Evolutionary conservation across 2,113 vertebrate genomes (phyloP).

Genomic region (Myiopsitta monachus): DNA sequence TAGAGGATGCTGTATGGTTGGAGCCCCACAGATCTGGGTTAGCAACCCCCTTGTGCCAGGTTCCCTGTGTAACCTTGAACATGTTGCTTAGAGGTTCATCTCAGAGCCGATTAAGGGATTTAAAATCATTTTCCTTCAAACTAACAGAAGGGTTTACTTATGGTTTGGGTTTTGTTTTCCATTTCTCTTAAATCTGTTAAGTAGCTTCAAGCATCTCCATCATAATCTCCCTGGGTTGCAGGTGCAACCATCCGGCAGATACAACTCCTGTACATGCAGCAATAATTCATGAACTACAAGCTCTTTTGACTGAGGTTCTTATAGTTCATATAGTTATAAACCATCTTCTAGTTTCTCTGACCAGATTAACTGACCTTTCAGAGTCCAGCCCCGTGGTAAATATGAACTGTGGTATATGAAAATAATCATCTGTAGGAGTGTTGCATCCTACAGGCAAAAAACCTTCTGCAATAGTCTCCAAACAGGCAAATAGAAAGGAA

Average conservation of each 20-base stretch:
- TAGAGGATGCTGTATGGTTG: not conserved
- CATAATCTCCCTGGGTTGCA: not conserved
- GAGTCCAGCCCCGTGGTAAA: not conserved
- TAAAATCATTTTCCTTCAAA: constrained; percentile 42
- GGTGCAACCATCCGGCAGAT: not conserved
- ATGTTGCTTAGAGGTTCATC: constrained; percentile 15
- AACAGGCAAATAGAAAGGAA: not conserved
- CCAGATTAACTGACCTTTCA: not conserved
- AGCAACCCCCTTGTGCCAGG: not conserved
- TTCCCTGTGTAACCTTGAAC: not conserved
- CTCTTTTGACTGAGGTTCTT: not conserved
- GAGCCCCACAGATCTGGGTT: not conserved
- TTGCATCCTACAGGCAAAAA: not conserved
- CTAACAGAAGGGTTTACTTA: constrained; percentile 22
- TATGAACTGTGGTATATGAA: not conserved
- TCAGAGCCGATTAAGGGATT: constrained; percentile 57
- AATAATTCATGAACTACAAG: not conserved
- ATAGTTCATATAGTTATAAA: not conserved
- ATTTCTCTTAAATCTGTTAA: not conserved
- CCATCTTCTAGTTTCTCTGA: not conserved
- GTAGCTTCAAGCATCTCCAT: not conserved
- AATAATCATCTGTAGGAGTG: not conserved
- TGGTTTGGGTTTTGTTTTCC: not conserved
- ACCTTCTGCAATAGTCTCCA: not conserved
- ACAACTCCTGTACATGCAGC: not conserved